Conservation (phyloP, 2,888 invertebrate species). For the Cataglyphis livida region DNA sequence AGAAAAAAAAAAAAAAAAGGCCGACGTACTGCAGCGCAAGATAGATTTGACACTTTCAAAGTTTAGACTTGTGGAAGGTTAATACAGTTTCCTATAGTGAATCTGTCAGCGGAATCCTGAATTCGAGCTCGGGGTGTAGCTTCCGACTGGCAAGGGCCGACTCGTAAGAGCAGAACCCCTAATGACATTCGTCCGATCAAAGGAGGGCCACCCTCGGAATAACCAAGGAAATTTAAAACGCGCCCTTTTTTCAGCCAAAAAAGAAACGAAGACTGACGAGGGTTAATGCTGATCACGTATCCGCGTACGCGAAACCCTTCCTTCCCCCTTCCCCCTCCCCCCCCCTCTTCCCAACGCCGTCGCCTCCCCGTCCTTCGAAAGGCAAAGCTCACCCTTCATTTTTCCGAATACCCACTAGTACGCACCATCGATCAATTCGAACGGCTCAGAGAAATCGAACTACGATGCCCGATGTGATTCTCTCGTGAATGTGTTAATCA, state of each 20-base stretch:
- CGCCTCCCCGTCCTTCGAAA: conserved; percentile 9
- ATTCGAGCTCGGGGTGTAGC: conserved; percentile 51
- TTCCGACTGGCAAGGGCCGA: conserved; percentile 42
- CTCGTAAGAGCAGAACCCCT: conserved; percentile 73
- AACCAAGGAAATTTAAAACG: conserved; percentile 83
- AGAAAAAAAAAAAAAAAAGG: background rate
- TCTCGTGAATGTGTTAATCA: conserved; percentile 38
- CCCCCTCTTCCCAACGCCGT: background rate
- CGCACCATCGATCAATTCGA: conserved; percentile 50
- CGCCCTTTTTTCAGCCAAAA: conserved; percentile 76
- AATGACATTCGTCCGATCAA: conserved; percentile 82
- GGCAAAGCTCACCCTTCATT: conserved; percentile 69
- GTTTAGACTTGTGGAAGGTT: conserved; percentile 7
- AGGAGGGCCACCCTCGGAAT: conserved; percentile 80
- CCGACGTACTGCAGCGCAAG: background rate
- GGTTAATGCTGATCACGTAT: conserved; percentile 80
- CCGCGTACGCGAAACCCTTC: conserved; percentile 73
- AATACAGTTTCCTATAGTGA: conserved; percentile 42
- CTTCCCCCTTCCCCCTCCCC: background rate
- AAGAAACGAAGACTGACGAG: conserved; percentile 78
- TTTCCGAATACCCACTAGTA: conserved; percentile 59
- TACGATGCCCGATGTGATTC: conserved; percentile 12
- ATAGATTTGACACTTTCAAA: conserved; percentile 35
- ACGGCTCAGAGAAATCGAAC: conserved; percentile 27
- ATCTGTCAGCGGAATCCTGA: conserved; percentile 56